These are phyloP conservation scores for Conchocele bisecta DNA, from an alignment of 2,888 invertebrate genomes.

Conservation along the genomic window DNA sequence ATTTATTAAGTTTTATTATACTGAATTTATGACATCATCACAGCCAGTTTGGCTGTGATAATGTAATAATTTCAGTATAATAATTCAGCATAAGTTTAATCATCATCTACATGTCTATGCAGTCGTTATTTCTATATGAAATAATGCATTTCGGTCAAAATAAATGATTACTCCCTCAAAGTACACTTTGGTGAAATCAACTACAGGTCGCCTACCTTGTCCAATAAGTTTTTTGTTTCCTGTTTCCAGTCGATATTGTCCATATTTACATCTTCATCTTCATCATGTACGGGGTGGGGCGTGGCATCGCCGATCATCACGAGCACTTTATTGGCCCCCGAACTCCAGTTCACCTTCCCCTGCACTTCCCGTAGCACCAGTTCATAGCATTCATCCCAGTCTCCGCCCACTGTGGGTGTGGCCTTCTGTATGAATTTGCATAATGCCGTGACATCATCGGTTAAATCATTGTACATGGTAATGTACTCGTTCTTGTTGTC, in stretches of 20 bases:
- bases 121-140: too few relatives aligned
- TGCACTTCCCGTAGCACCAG: slow-evolving; percentile 65
- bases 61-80: too few relatives aligned
- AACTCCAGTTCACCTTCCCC: slow-evolving; percentile 65
- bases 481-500: slow-evolving; percentile 57
- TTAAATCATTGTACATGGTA: slow-evolving; percentile 63
- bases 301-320: slow-evolving; percentile 71
- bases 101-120: too few relatives aligned
- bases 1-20: too few relatives aligned
- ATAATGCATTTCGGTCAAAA: too few relatives aligned
- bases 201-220: slow-evolving; percentile 27
- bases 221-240: slow-evolving; percentile 38
- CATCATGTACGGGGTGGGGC: slow-evolving; percentile 49
- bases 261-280: slow-evolving; percentile 6
- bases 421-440: slow-evolving; percentile 60
- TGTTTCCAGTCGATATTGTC: slow-evolving; percentile 58
- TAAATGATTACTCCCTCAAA: too few relatives aligned
- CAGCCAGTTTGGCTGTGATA: too few relatives aligned
- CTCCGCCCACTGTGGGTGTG: slow-evolving; percentile 63
- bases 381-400: slow-evolving; percentile 72
- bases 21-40: too few relatives aligned
- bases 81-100: too few relatives aligned
- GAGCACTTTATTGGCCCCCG: slow-evolving; percentile 62
- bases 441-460: slow-evolving; percentile 55
- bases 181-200: too few relatives aligned